Evolutionary conservation across 1,140 invertebrate genomes (phyloP).

Genomic region (Callitettix versicolor): DNA sequence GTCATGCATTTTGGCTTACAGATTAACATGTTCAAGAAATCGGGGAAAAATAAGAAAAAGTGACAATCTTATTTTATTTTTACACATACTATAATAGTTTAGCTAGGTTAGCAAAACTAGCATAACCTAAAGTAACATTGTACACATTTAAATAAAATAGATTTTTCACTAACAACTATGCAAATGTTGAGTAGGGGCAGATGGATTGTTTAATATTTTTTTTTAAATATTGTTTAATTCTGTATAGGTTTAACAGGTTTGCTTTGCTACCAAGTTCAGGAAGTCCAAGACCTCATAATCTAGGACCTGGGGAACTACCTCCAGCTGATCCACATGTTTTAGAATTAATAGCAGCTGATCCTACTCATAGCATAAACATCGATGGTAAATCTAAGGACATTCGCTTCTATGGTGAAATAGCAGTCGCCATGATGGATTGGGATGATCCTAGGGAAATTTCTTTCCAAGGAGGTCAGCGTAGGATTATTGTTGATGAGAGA

Average conservation of each 20-base stretch:
- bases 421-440: constrained; percentile 70
- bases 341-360: constrained; percentile 50
- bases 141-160: no score
- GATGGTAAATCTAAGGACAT: constrained; percentile 73
- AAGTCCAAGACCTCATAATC: neutral
- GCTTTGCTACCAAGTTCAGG: neutral
- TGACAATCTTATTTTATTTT: no score
- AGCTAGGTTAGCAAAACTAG: no score
- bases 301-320: constrained; percentile 35
- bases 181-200: no score
- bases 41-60: no score
- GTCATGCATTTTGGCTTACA: no score
- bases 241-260: constrained; percentile 4
- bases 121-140: no score
- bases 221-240: no score
- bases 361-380: constrained; percentile 71
- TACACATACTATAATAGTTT: no score
- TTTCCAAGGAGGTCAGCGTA: constrained; percentile 59
- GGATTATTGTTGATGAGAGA: constrained; percentile 56
- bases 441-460: constrained; percentile 77
- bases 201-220: no score
- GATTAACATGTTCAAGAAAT: no score
- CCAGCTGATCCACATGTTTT: constrained; percentile 43
- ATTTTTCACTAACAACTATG: no score
- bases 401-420: constrained; percentile 72